Evolutionary conservation across 2,888 invertebrate species (phyloP).

Genomic region (Campopleginae sp.): DNA sequence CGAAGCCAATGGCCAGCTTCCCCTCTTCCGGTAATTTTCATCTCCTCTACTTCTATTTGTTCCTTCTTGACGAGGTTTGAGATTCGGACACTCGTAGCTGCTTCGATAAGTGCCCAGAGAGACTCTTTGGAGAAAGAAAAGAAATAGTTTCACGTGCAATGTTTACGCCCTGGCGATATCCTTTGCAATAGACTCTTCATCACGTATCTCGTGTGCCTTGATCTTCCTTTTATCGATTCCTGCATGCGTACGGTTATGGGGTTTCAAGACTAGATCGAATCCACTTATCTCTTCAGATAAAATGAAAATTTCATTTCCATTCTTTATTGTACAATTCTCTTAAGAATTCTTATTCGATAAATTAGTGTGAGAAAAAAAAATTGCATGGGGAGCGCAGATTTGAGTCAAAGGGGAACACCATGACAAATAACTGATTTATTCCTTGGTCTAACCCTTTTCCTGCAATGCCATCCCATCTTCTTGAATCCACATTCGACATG

Average conservation of each 20-base stretch:
- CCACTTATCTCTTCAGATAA: background rate
- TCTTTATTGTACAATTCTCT: no score
- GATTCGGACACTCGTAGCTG: background rate
- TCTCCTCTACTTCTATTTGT: conserved; percentile 61
- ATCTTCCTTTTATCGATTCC: background rate
- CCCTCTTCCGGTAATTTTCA: conserved; percentile 68
- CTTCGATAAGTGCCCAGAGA: conserved; percentile 5
- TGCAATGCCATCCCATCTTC: conserved; percentile 16
- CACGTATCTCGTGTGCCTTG: conserved; percentile 43
- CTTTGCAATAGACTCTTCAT: conserved; percentile 45
- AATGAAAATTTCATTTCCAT: background rate
- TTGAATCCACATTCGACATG: conserved; percentile 29
- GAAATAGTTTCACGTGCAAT: conserved; percentile 46
- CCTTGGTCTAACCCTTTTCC: background rate
- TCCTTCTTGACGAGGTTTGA: conserved; percentile 23
- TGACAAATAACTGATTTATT: background rate
- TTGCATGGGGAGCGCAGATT: background rate
- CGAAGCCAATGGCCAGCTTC: conserved; percentile 11
- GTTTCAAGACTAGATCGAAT: conserved; percentile 4
- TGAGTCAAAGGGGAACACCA: background rate
- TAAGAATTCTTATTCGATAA: background rate
- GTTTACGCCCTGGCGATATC: conserved; percentile 47
- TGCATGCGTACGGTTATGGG: background rate
- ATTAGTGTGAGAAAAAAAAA: background rate
- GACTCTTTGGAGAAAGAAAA: conserved; percentile 35